A percentile compares a stretch with the other conserved stretches of the same genome.
Conservation (phyloP, 2,113 vertebrate species). For the Macroglossus sobrinus region DNA sequence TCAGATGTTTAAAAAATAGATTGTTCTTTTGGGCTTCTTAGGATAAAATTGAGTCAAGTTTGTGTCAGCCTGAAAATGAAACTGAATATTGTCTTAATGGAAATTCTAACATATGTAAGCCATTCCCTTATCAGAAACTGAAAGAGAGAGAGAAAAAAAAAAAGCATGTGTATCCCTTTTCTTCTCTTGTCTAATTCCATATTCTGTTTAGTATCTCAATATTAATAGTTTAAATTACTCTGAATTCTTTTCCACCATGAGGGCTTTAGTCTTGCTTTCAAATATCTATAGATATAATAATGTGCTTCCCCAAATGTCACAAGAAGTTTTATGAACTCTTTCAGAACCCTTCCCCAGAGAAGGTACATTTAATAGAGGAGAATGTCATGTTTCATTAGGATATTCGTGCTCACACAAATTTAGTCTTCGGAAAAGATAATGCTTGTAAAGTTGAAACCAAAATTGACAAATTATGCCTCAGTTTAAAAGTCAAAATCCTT, state of each 20-base stretch:
- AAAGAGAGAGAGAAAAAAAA: neutral
- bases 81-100: constrained; percentile 41
- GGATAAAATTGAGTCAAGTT: constrained; percentile 56
- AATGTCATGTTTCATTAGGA: constrained; percentile 77
- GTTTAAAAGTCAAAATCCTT: constrained; percentile 60
- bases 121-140: neutral
- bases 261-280: constrained; percentile 47
- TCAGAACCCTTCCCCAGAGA: constrained; percentile 70
- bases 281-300: constrained; percentile 40
- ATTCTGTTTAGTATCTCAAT: constrained; percentile 61
- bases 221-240: constrained; percentile 70
- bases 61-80: constrained; percentile 58
- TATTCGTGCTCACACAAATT: constrained; percentile 59
- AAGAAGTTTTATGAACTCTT: constrained; percentile 71
- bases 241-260: constrained; percentile 37
- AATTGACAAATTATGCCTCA: constrained; percentile 63
- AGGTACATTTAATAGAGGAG: constrained; percentile 68
- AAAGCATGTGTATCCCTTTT: neutral
- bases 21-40: constrained; percentile 65
- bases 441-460: constrained; percentile 67
- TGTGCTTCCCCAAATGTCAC: constrained; percentile 37
- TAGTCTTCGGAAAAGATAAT: constrained; percentile 57
- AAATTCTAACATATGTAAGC: constrained; percentile 43
- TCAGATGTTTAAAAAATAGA: constrained; percentile 62
- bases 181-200: constrained; percentile 52